Evolutionary conservation across 2,888 invertebrate genomes (phyloP), one percentile per base, ranked within the genome.

Genomic region (Slavum lentiscoides): DNA sequence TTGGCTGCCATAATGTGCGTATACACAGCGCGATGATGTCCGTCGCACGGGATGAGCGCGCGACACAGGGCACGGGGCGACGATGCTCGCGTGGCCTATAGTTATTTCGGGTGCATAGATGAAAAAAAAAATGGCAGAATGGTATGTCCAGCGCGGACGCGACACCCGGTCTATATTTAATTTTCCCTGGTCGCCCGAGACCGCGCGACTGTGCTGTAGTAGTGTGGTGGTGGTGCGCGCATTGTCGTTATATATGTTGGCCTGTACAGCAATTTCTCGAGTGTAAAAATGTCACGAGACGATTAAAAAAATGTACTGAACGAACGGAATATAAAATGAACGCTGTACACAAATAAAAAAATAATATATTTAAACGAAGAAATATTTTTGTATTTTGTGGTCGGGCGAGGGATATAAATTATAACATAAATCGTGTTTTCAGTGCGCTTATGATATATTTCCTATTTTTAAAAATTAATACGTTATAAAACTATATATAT

Each of bases 71-170:
- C 17, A 21, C 59, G 23, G 72, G n/a, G 37, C 64, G 64, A 21
- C 53, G 21, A 11, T 39, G 30, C 6, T 37, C 37, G 55, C 75
- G 75, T 64, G 62, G 70, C 80, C 55, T 62, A 64, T 66, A 43
- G 80, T 80, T 80, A 80, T 80, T 80, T 80, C 39, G 70, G 80
- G 80, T 72, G 70, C 64, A 23, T 58, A 72, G 80, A 77, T 62
- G 77, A 72, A 30, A 30, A 4, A 30, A 30, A 30, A 30, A 80
- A 72, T 19, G 64, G 80, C 70, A 19, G 80, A 72, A 80, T 64
- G 80, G 80, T 43, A 80, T 80, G 80, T 80, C 80, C 80, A 80
- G 80, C 80, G 64, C 80, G 64, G 43, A 80, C 80, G 30, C 30
- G 30, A 72, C 70, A 64, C 43, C 8, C 43, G 43, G 80, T 80